A percentile compares a stretch with the other conserved stretches of the same genome.
Conservation (phyloP, 2,113 vertebrate genomes). For the Ranitomeya imitator region DNA sequence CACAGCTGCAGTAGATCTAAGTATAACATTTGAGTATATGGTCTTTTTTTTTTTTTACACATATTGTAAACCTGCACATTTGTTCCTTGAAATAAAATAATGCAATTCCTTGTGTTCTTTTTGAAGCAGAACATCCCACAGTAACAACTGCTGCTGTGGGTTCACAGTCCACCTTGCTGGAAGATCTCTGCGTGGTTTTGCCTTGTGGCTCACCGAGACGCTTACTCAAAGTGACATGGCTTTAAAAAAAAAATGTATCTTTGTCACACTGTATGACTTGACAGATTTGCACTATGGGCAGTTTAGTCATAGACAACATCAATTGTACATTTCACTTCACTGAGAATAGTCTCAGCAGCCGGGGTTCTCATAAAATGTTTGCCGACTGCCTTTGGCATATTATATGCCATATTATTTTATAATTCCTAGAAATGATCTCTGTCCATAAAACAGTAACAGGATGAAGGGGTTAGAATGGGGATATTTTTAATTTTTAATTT, state of each 20-base stretch:
- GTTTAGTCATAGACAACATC: slow-evolving; percentile 22
- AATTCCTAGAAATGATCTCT: neutral
- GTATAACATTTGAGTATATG: no score
- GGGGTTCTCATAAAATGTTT: neutral
- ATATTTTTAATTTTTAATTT: no score
- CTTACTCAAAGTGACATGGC: slow-evolving; percentile 32
- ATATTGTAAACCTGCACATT: neutral
- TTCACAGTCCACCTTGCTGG: slow-evolving; percentile 9
- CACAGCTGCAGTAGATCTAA: no score
- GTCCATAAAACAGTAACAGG: neutral
- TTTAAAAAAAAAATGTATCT: neutral
- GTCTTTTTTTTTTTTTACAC: no score
- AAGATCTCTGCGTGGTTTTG: neutral
- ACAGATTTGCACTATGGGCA: slow-evolving; percentile 47
- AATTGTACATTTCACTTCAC: slow-evolving; percentile 39
- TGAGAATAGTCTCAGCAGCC: slow-evolving; percentile 10
- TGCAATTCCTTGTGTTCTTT: neutral
- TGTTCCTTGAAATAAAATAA: neutral
- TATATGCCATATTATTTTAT: neutral
- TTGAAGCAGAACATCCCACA: neutral
- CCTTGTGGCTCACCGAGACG: slow-evolving; percentile 25
- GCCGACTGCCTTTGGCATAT: neutral
- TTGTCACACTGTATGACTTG: slow-evolving; percentile 27
- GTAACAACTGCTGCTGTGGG: neutral
- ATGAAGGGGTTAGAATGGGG: neutral